Evolutionary conservation across 2,113 vertebrate species (phyloP).

Genomic region (Amphilophus citrinellus): DNA sequence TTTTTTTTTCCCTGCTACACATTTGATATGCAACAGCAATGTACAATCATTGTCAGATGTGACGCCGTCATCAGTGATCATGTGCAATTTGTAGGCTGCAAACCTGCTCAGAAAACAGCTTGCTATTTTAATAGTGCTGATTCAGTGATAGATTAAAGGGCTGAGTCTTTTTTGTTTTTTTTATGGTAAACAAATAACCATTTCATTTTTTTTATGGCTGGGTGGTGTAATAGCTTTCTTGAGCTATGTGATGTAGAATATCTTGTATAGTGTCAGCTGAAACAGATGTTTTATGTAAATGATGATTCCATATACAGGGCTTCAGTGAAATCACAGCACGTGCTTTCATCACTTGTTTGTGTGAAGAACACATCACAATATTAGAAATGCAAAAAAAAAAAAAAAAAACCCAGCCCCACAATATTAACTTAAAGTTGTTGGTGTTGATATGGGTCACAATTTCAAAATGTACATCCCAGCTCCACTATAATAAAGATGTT

Average conservation of each 20-base stretch:
- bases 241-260: neutral
- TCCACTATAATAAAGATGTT: conserved; percentile 60
- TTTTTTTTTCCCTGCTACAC: neutral
- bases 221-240: neutral
- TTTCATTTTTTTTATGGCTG: neutral
- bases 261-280: neutral
- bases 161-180: conserved; percentile 7
- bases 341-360: neutral
- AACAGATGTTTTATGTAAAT: conserved; percentile 5
- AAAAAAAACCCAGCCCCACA: neutral
- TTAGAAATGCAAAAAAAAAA: neutral
- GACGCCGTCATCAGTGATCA: conserved; percentile 9
- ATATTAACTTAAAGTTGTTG: neutral
- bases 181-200: conserved; percentile 3
- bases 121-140: neutral
- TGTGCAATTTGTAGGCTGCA: conserved; percentile 48
- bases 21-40: conserved; percentile 6
- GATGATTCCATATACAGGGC: neutral
- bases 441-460: neutral
- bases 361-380: neutral
- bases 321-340: neutral
- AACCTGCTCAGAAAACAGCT: neutral
- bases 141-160: neutral
- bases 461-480: neutral
- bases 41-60: conserved; percentile 34